Evolutionary conservation across 1,140 invertebrate genomes (phyloP).

Genomic region (Scaptomyza graminum): DNA sequence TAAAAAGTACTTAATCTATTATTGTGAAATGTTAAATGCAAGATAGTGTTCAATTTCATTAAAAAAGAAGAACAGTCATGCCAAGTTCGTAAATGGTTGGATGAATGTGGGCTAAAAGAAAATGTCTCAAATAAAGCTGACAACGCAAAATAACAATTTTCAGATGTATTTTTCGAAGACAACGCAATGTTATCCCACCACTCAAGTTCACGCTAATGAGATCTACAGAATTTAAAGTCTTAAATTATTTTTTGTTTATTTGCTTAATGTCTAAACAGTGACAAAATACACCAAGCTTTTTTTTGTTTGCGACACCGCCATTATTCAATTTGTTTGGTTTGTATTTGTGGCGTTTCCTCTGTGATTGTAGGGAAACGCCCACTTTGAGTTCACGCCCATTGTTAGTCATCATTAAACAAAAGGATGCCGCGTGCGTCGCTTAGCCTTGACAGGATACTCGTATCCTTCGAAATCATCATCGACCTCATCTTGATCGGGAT

Average conservation of each 20-base stretch:
- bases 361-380: conserved; percentile 7
- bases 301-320: conserved; percentile 29
- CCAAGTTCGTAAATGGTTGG: not conserved
- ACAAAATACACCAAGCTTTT: conserved; percentile 74
- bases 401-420: conserved; percentile 59
- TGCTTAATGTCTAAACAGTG: conserved; percentile 61
- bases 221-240: conserved; percentile 26
- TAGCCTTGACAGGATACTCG: conserved; percentile 81
- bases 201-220: conserved; percentile 11
- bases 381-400: conserved; percentile 3
- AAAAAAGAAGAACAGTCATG: not conserved
- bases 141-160: conserved; percentile 22
- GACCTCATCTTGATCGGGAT: conserved; percentile 70
- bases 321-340: conserved; percentile 70
- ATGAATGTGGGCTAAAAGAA: not conserved
- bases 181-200: not conserved
- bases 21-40: not conserved
- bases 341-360: conserved; percentile 63
- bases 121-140: conserved; percentile 36
- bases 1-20: not conserved
- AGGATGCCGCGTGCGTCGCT: conserved; percentile 77
- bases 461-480: conserved; percentile 82
- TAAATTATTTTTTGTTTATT: conserved; percentile 68
- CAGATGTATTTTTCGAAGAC: conserved; percentile 22
- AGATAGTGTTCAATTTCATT: not conserved